Conservation (phyloP, 2,888 invertebrate genomes). For the Tromatobia lineatoria region DNA sequence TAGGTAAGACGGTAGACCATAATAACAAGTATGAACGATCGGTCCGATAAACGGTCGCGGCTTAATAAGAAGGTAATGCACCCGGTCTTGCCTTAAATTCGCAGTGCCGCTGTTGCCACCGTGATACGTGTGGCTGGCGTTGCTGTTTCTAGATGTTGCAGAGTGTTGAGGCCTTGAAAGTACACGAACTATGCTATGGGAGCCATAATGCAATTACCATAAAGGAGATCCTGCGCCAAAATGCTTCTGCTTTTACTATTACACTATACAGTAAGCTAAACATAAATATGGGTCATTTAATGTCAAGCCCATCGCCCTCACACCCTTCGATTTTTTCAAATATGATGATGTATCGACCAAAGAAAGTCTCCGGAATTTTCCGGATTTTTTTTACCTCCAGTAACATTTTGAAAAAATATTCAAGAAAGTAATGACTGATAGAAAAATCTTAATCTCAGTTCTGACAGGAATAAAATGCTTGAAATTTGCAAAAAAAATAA, state of each 20-base stretch:
- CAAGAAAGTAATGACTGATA: no score
- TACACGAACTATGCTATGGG: conserved; percentile 16
- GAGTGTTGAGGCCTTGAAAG: conserved; percentile 38
- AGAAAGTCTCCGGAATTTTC: no score
- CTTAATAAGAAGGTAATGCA: conserved; percentile 60
- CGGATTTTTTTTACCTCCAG: no score
- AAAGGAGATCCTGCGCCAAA: conserved; percentile 31
- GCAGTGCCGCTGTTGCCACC: conserved; percentile 37
- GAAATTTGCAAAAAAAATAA: no score
- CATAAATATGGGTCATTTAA: no score
- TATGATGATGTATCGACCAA: no score
- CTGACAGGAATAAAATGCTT: no score
- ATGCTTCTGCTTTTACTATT: conserved; percentile 30
- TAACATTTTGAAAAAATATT: no score
- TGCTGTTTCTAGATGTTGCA: background rate
- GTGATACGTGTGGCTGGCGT: conserved; percentile 28
- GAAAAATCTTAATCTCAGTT: no score
- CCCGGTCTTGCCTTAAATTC: conserved; percentile 60
- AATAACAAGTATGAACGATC: conserved; percentile 60
- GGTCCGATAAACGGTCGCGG: conserved; percentile 55
- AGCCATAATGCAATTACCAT: conserved; percentile 49
- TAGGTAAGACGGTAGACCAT: conserved; percentile 10
- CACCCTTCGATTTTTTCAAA: no score
- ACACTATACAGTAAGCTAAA: background rate
- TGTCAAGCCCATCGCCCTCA: no score